phyloP scores from a whole-genome alignment of 2,888 invertebrate species.

The Myopa tessellatipennis region DNA sequence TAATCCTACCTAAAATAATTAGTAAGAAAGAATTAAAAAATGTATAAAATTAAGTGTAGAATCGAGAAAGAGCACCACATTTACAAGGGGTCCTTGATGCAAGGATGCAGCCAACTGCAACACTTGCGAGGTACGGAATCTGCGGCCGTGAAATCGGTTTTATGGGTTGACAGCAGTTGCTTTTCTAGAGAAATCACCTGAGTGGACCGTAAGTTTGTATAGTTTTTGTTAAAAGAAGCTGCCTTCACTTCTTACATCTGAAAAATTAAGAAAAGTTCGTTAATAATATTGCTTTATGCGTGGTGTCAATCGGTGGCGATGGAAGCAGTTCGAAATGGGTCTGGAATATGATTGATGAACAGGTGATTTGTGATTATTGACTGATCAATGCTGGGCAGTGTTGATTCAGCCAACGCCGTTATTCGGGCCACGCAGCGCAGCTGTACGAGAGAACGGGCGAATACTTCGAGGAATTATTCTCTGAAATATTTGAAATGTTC shows the following conservation, averaged over 20 bases:
- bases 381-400: no score
- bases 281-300: not conserved
- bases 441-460: no score
- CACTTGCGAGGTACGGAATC: not conserved
- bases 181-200: slow-evolving; percentile 36
- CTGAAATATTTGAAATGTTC: no score
- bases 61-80: not conserved
- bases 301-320: not conserved
- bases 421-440: no score
- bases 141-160: slow-evolving; percentile 1
- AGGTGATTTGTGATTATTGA: not conserved
- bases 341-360: not conserved
- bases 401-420: no score
- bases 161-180: not conserved
- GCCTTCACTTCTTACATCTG: slow-evolving; percentile 36
- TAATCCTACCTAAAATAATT: not conserved
- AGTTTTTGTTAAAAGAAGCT: slow-evolving; percentile 7
- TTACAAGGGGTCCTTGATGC: not conserved
- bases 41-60: not conserved
- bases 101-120: slow-evolving; percentile 11
- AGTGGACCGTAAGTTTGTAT: slow-evolving; percentile 19
- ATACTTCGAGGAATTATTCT: no score
- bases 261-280: slow-evolving; percentile 33
- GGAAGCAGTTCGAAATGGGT: not conserved
- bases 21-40: not conserved